Evolutionary conservation across 1,140 invertebrate genomes (phyloP).

Genomic region (Hypothenemus hampei): DNA sequence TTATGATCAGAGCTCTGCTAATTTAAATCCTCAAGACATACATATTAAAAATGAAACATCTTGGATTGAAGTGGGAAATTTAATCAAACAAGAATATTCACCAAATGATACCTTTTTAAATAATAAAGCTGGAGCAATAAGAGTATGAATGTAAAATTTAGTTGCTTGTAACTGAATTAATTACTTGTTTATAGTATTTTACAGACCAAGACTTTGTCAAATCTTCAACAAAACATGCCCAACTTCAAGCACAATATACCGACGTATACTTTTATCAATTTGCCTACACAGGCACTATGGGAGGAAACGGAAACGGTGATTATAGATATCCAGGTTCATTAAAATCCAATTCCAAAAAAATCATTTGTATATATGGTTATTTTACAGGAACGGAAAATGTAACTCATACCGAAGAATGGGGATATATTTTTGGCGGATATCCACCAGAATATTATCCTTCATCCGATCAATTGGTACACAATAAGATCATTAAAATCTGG

Average conservation of each 20-base stretch:
- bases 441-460: neutral
- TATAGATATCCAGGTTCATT: constrained; percentile 7
- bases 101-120: constrained; percentile 11
- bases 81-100: constrained; percentile 22
- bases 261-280: constrained; percentile 34
- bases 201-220: constrained; percentile 21
- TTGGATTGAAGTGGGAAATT: constrained; percentile 6
- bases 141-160: constrained; percentile 7
- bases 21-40: constrained; percentile 9
- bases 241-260: constrained; percentile 25
- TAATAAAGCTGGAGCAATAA: constrained; percentile 14
- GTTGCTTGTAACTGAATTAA: neutral
- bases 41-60: neutral
- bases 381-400: constrained; percentile 16
- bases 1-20: neutral
- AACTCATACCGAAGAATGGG: constrained; percentile 18
- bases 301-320: constrained; percentile 7
- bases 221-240: constrained; percentile 15
- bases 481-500: constrained; percentile 55
- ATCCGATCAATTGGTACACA: constrained; percentile 12
- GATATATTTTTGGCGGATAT: constrained; percentile 5
- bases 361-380: neutral
- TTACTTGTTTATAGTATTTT: constrained; percentile 12
- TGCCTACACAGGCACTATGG: constrained; percentile 28
- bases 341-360: neutral